Base-by-base conservation (phyloP, 2,888 invertebrate species). In the Tinea semifulvella region DNA sequence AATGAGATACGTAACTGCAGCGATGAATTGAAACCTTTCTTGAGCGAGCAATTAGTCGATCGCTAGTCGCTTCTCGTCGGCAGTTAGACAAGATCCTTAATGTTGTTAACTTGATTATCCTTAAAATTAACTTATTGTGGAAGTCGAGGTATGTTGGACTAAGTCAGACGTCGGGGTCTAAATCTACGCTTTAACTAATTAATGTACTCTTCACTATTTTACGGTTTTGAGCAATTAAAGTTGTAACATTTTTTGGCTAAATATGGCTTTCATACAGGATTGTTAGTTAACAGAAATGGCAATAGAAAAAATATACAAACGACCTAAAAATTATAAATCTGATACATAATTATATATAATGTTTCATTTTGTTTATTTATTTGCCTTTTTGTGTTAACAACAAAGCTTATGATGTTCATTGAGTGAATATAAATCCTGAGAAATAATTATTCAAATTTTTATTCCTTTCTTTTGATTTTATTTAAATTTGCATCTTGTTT, bases 161-260 rank as follows among this genome's bases (percentile, higher is more conserved):
- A 22, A 22, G 8, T 22, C 8, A 8, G 25, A 22, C 25, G 8
- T 22, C 8, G 8, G 8, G 8, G 8, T 7, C 8, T 22, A 18
- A 28, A 28, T n/a, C 7, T 28, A 18, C 18, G 18, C 18, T 18
- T 36, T n/a, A 28, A 28, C 5, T 7, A 22, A 22, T 22, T 22
- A 31, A 36, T 36, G 18, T 18, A 36, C 36, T 36, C 18, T 36
- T 36, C 18, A 36, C 36, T 36, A 18, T 18, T 31, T 7, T 14
- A 2, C 31, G 7, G 31, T 36, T 20, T 40, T 40, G 40, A 40
- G 40, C 40, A 40, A 40, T 20, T 22, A 38, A 31, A 38, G 18
- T 38, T 40, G 20, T 40, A 18, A 35, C 16, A 27, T 17, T 7
- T 40, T 40, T 40, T 40, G 40, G 40, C 40, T 20, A 40, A 22